Evolutionary conservation across 2,888 invertebrate species (phyloP), one percentile per base, ranked within the genome.

Genomic region (Orthonevra nobilis): DNA sequence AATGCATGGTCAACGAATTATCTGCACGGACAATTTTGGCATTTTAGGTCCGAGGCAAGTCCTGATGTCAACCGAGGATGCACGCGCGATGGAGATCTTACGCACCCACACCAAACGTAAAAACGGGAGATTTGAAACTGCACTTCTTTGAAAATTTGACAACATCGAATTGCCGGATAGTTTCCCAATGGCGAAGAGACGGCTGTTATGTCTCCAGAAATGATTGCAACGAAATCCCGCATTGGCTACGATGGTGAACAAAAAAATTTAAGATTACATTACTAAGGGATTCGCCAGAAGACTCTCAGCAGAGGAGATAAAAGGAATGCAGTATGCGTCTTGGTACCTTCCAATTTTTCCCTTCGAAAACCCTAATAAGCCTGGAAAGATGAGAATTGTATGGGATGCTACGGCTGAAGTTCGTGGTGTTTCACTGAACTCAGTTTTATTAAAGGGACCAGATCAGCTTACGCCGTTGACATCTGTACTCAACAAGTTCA

Each of bases 101-200:
- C n/a, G 15, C 0, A 36, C 4, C 0, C 0, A 23, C 0, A 38
- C 36, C 0, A 2, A 14, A 6, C 19, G 20, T 1, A 34, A 19
- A 9, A 12, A 32, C 7, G 50, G 50, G 1, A 10, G 19, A 0
- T 50, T 19, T 3, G 23, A 36, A n/a, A 36, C 36, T 1, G 9
- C 14, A 14, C 61, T 83, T 12, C 69, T 84, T 0, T 83, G 83
- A 81, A 82, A 81, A 19, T 61, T 66, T 1, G 63, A 81, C 7
- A 40, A 68, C 42, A 44, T 60, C 32, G 40, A 42, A 14, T 38
- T 84, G 12, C 83, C 83, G 44, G 75, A 84, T n/a, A 84, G 82
- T 36, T 61, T 48, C n/a, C 20, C 34, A 2, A 82, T 73, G 64
- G 82, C 81, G 2, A 56, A 70, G 6, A 56, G 48, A 46, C 63